Percentiles rank a stretch among this genome's conserved stretches.
Conservation (phyloP, 2,888 invertebrate species). For the Chloroclysta siterata region DNA sequence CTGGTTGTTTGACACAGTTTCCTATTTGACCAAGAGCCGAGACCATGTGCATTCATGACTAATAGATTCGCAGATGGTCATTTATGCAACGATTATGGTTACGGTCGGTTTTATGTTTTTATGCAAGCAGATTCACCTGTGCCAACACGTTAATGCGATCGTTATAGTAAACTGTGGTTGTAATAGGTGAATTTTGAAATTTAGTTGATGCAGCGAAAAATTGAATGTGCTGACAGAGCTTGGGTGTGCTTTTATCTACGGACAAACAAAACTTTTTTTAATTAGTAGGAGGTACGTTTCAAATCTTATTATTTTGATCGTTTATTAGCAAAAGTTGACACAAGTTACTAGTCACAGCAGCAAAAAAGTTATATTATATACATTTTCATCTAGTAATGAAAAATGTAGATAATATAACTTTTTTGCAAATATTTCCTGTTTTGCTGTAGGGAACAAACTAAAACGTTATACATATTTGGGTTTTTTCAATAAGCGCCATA, state of each 20-base stretch:
- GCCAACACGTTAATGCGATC: slow-evolving; percentile 37
- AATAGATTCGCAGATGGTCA: slow-evolving; percentile 66
- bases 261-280: neutral
- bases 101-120: slow-evolving; percentile 45
- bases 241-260: neutral
- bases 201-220: slow-evolving; percentile 5
- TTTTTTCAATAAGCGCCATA: too few relatives aligned
- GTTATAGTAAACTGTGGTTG: slow-evolving; percentile 4
- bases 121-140: slow-evolving; percentile 49
- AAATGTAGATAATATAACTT: too few relatives aligned
- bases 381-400: too few relatives aligned
- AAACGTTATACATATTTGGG: too few relatives aligned
- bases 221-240: neutral
- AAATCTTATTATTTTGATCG: too few relatives aligned
- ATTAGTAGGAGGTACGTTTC: too few relatives aligned
- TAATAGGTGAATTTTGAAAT: slow-evolving; percentile 3
- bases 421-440: too few relatives aligned
- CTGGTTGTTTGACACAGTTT: slow-evolving; percentile 81
- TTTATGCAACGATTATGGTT: slow-evolving; percentile 53
- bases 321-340: too few relatives aligned
- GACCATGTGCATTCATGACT: slow-evolving; percentile 73
- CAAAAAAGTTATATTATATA: too few relatives aligned
- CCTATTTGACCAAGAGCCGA: slow-evolving; percentile 76
- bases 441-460: too few relatives aligned
- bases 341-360: too few relatives aligned